Percentiles rank a stretch among this genome's conserved stretches.
phyloP scores from a whole-genome alignment of 2,797 vertebrate species.

The Eospalax fontanierii region DNA sequence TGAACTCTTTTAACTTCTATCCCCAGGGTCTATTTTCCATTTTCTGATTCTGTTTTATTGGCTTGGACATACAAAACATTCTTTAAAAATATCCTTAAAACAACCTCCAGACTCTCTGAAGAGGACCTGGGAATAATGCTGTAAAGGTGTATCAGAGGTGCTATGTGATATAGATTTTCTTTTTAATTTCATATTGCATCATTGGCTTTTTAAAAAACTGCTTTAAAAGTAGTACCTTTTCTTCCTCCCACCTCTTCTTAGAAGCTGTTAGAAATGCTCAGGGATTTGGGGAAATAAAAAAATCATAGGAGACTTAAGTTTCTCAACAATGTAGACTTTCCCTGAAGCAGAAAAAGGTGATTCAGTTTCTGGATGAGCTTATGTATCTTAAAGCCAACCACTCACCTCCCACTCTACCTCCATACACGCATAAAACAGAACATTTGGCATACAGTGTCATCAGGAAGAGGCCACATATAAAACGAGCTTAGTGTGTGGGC shows the following conservation, averaged over 20 bases:
- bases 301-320: slow-evolving; percentile 36
- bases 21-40: slow-evolving; percentile 37
- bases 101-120: slow-evolving; percentile 28
- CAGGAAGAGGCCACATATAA: neutral
- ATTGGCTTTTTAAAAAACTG: slow-evolving; percentile 13
- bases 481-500: neutral
- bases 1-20: slow-evolving; percentile 17
- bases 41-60: slow-evolving; percentile 60
- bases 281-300: slow-evolving; percentile 7
- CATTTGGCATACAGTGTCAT: neutral
- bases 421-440: neutral
- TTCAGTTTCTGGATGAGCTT: slow-evolving; percentile 35
- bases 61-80: slow-evolving; percentile 22
- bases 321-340: slow-evolving; percentile 16
- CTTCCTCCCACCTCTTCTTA: slow-evolving; percentile 48
- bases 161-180: neutral
- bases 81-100: slow-evolving; percentile 62
- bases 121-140: slow-evolving; percentile 10
- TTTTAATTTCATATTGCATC: slow-evolving; percentile 58
- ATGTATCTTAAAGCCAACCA: neutral
- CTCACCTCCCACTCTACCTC: neutral
- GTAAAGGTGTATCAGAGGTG: neutral
- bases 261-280: slow-evolving; percentile 41
- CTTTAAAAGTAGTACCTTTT: slow-evolving; percentile 70
- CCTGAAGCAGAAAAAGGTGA: slow-evolving; percentile 45